Evolutionary conservation across 2,113 vertebrate genomes (phyloP).

Genomic region (Herpailurus yagouaroundi): DNA sequence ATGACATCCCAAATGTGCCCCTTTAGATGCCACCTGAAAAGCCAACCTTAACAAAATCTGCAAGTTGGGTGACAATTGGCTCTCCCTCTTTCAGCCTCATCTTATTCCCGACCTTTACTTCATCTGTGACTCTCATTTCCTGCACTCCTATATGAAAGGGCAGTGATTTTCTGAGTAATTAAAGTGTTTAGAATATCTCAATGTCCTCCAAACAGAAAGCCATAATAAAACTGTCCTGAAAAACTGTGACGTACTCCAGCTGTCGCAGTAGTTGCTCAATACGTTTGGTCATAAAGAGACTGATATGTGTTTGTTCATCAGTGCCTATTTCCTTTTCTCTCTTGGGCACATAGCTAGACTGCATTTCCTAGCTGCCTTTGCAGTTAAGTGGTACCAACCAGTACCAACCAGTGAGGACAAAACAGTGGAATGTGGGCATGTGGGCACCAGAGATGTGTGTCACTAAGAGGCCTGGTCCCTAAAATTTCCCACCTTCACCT

Average conservation of each 20-base stretch:
- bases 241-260: neutral
- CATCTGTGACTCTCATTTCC: neutral
- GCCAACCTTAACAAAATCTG: neutral
- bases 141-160: neutral
- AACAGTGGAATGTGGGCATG: neutral
- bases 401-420: neutral
- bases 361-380: neutral
- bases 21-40: neutral
- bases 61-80: no score
- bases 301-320: neutral
- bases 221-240: neutral
- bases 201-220: neutral
- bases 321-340: neutral
- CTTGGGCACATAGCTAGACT: neutral
- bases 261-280: neutral
- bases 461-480: neutral
- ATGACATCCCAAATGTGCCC: fast-evolving
- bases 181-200: neutral
- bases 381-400: neutral
- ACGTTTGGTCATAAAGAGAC: neutral
- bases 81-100: neutral
- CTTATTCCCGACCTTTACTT: neutral
- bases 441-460: neutral
- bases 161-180: neutral
- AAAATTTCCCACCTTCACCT: neutral